A percentile compares a stretch with the other conserved stretches of the same genome.
phyloP scores from a whole-genome alignment of 2,797 vertebrate species.

The Enteromius thamalakanensis region DNA sequence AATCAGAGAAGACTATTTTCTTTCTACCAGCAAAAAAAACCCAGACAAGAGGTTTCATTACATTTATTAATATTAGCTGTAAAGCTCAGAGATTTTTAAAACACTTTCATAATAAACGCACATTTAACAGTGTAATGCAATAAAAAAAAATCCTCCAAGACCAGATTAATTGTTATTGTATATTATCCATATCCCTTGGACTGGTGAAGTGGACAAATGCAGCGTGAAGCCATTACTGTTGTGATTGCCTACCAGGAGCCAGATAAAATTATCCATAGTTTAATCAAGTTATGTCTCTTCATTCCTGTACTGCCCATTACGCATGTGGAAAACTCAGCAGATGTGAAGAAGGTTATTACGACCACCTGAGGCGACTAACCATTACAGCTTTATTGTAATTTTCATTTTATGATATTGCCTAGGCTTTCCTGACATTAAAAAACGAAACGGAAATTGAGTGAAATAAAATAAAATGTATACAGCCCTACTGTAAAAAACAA shows the following conservation, averaged over 20 bases:
- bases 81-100: not conserved
- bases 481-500: not conserved
- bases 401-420: not conserved
- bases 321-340: not conserved
- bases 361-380: slow-evolving; percentile 10
- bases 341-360: slow-evolving; percentile 30
- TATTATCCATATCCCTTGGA: slow-evolving; percentile 2
- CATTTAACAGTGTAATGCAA: not conserved
- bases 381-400: slow-evolving; percentile 26
- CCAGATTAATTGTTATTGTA: not conserved
- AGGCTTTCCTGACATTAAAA: slow-evolving; percentile 11
- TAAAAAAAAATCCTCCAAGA: not conserved
- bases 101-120: not conserved
- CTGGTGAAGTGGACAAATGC: slow-evolving; percentile 4
- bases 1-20: not conserved
- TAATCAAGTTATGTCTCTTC: slow-evolving; percentile 14
- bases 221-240: not conserved
- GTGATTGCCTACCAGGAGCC: not conserved
- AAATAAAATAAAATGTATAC: slow-evolving; percentile 1
- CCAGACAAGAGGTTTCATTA: too few species aligned
- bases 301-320: slow-evolving; percentile 20
- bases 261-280: not conserved
- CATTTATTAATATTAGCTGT: not conserved
- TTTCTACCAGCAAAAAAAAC: not conserved
- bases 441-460: not conserved